Evolutionary conservation across 1,140 invertebrate genomes (phyloP), one percentile per base, ranked within the genome.

Genomic region (Luehdorfia chinensis): DNA sequence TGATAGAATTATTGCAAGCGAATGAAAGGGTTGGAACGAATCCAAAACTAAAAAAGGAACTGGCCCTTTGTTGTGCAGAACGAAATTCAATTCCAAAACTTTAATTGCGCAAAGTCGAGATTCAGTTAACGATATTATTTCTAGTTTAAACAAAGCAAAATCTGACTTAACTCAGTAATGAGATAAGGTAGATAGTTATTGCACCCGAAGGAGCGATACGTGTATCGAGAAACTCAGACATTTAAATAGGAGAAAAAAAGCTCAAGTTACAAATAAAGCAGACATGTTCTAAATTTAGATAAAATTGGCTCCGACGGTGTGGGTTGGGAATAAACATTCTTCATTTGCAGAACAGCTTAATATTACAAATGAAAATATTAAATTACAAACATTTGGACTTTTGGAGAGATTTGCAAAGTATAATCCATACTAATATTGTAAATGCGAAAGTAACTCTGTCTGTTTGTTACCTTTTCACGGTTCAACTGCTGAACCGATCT

Each of bases 1-100:
- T 55, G 64, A 69, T 60, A 67, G 55, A 75, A 72, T 67, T 67
- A 75, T 67, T 56, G 60, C 60, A 58, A 43, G 43, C 51, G 51
- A 61, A 60, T 53, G 55, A 48, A 56, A 61, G 21, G 58, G 45
- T 67, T 75, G 72, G 72, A 66, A 34, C 19, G 14, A 14, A 11
- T 60, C 55, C 59, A 66, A 62, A 41, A 59, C 33, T 33, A 59
- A 64, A 50, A 44, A 52, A 41, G 23, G n/a, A 27, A 14, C 13
- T 16, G 7, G 15, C 8, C 11, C 30, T 46, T 50, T 47, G 33
- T 53, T 50, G 25, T n/a, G 8, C 14, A 18, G 31, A 14, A 34
- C n/a, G 41, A 44, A 34, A 36, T 21, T 45, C 11, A 14, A 43
- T 43, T 30, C 39, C 39, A 27, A 43, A 43, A 43, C 37, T 27